Evolutionary conservation across 2,888 invertebrate genomes (phyloP), one percentile per base, ranked within the genome.

Genomic region (Plagodis pulveraria): DNA sequence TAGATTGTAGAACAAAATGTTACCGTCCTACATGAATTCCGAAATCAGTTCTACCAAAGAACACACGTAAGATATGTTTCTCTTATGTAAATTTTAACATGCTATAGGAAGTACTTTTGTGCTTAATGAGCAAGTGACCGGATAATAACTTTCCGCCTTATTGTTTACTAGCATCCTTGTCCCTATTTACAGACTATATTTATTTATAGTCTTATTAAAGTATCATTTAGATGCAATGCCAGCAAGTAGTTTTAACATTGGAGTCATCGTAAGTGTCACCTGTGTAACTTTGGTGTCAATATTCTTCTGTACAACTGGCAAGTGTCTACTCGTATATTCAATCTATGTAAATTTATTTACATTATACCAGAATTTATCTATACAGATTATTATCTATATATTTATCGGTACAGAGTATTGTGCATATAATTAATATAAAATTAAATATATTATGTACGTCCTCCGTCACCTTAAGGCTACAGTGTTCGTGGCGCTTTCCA

Each of bases 91-190:
- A 50, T 50, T 41, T 52, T 33, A 43, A 44, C 58, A 52, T 44
- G 58, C 43, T 8, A 48, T 52, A 49, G 58, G 58, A 58, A 58
- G 38, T 40, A 40, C 43, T 42, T 45, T 35, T 51, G 45, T 38
- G 5, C 9, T 36, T 49, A 50, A 59, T 58, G 47, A 45, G 32
- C 44, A 56, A 58, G 45, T 70, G 70, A 66, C 75, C 77, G 79
- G 81, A 80, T 76, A 74, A 77, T 70, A 68, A 76, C 75, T 75
- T 80, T 77, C 77, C 74, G 76, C 65, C 61, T 66, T 67, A 78
- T 77, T 77, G 73, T 81, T 73, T 63, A 56, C 56, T 40, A 38
- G 58, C 58, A 80, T 79, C 78, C 78, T 83, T 81, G 81, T 79
- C 71, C 77, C 66, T 72, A 70, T 78, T 84, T 76, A 67, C 73